Evolutionary conservation across 64 coral and sea anemone species (phyloP), one percentile per base, ranked within the genome.

Genomic region (Montipora capricornis): DNA sequence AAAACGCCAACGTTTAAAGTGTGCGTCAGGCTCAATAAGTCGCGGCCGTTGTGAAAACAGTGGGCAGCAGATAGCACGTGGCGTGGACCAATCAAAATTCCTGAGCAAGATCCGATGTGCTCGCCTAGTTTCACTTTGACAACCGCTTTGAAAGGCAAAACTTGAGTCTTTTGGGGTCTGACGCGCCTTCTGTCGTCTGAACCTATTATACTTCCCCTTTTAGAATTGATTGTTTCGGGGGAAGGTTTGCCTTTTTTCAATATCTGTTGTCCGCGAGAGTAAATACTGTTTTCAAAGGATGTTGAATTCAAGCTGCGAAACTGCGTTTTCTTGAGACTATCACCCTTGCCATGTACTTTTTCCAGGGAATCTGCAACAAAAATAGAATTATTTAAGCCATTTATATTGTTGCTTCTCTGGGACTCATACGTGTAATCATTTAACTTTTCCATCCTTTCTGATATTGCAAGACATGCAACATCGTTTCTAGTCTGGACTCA

Each of bases 31-130:
- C 6, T 50, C 14, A 73, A 50, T 8, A 51, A 86, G 11, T 0
- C 15, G 10, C 3, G 9, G 1, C 82, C 82, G 66, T 86, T 14
- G 47, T 86, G 82, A 22, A 86, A 86, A 51, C 82, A 86, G 64
- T 86, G 82, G 45, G 82, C 82, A 49, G 82, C 82, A 8, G 82
- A 71, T 46, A 86, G 47, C 9, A 86, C 82, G 10, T 86, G 82
- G 44, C 67, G 82, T 0, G 82, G 82, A 20, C 82, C 64, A 86
- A 86, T 71, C 46, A 86, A 66, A 50, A 51, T 7, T 70, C 82
- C 82, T 2, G 82, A 86, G 8, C 82, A 86, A 19, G 82, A 69
- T 11, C 62, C 82, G 0, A n/a, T 26, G n/a, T 19, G 62, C 1
- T 62, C 62, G 19, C 46, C 71, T 9, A 86, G 22, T 59, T 50